Evolutionary conservation across 1,140 invertebrate species (phyloP).

Genomic region (Homalodisca vitripennis): DNA sequence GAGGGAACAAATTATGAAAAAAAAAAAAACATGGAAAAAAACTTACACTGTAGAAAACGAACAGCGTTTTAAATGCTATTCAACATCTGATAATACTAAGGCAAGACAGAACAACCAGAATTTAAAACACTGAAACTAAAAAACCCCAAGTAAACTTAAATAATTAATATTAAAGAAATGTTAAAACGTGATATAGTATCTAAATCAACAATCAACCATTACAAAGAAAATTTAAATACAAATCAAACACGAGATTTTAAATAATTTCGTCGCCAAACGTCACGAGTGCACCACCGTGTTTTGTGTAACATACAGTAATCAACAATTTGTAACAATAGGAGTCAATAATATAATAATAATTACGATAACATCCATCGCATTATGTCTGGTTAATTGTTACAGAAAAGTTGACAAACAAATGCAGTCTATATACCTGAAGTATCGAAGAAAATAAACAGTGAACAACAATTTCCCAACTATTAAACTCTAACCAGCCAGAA

Average conservation of each 20-base stretch:
- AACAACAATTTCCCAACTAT: not conserved
- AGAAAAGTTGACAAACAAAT: not conserved
- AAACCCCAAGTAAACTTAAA: not conserved
- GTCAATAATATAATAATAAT: not conserved
- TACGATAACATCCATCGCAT: not conserved
- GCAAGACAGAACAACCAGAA: not conserved
- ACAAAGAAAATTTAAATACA: not conserved
- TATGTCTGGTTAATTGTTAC: not conserved
- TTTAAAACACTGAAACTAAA: not conserved
- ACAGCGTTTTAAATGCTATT: not conserved
- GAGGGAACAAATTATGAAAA: not conserved
- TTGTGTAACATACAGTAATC: slow-evolving; percentile 3
- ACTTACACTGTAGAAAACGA: not conserved
- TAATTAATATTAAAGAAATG: not conserved
- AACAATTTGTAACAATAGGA: slow-evolving; percentile 19
- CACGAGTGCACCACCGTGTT: not conserved
- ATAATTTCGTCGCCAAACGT: not conserved
- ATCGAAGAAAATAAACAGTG: not conserved
- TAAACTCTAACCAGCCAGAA: not conserved
- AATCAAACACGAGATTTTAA: too few species aligned
- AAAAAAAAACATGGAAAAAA: not conserved
- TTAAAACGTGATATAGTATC: not conserved
- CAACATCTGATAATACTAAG: not conserved
- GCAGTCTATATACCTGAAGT: not conserved
- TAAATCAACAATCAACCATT: not conserved